These are phyloP conservation scores for Nudaria mundana DNA, from an alignment of 2,888 invertebrate genomes.

Conservation along the genomic window DNA sequence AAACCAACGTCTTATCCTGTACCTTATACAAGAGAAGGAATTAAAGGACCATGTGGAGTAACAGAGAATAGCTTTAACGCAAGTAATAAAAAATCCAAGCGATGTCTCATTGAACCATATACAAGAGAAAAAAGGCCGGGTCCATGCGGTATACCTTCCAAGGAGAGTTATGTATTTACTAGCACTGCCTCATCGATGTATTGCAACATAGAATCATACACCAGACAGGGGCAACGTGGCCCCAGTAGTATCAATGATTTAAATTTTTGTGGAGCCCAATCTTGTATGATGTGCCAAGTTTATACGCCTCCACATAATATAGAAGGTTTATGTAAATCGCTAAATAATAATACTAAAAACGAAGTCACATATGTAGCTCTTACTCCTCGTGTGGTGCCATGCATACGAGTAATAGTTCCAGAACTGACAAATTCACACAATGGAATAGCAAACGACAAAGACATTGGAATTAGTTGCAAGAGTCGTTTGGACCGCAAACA, in stretches of 20 bases:
- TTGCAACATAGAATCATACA: not conserved
- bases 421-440: not conserved
- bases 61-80: not conserved
- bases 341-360: not conserved
- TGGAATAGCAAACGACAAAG: not conserved
- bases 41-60: not conserved
- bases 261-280: not conserved
- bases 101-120: not conserved
- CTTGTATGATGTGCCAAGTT: constrained; percentile 2
- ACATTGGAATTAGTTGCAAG: not conserved
- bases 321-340: not conserved
- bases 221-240: not conserved
- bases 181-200: too few relatives aligned
- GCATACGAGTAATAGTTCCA: not conserved
- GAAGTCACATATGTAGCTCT: constrained; percentile 1
- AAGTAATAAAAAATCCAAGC: not conserved
- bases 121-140: constrained; percentile 1
- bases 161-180: too few relatives aligned
- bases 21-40: not conserved
- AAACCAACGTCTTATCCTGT: not conserved
- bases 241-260: not conserved
- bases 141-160: not conserved
- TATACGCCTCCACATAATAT: not conserved
- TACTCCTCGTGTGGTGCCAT: not conserved
- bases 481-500: not conserved